These are phyloP conservation scores for Pseudomyrmex cubaensis DNA, from an alignment of 1,140 invertebrate species.

Conservation along the genomic window DNA sequence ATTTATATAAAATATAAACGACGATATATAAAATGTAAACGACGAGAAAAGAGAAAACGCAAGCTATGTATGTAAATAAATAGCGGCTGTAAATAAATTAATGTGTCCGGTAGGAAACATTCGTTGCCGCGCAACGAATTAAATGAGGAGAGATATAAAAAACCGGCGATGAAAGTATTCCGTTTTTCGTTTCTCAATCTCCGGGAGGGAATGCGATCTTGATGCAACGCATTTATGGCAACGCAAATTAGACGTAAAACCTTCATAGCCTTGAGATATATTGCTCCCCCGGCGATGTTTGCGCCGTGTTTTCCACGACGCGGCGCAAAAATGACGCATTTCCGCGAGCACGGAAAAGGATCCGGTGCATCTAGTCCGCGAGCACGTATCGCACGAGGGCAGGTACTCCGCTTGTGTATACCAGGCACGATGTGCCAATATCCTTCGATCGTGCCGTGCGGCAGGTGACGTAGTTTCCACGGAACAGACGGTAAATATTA, in stretches of 20 bases:
- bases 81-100: no score
- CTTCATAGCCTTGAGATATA: slow-evolving; percentile 52
- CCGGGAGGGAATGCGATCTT: not conserved
- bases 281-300: slow-evolving; percentile 40
- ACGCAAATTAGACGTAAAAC: slow-evolving; percentile 2
- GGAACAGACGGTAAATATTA: slow-evolving; percentile 50
- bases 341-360: slow-evolving; percentile 4
- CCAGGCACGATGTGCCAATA: slow-evolving; percentile 56
- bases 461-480: slow-evolving; percentile 46
- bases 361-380: slow-evolving; percentile 27
- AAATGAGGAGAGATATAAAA: no score
- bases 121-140: no score
- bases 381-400: slow-evolving; percentile 35
- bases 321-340: slow-evolving; percentile 39
- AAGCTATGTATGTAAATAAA: no score
- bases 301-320: slow-evolving; percentile 36
- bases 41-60: no score
- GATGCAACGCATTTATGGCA: not conserved
- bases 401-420: slow-evolving; percentile 38
- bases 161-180: no score
- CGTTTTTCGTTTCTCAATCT: not conserved
- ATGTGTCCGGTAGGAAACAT: no score
- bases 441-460: slow-evolving; percentile 27
- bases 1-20: no score
- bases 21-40: no score